phyloP scores from a whole-genome alignment of 2,797 vertebrate species.

The Xyrichtys novacula region DNA sequence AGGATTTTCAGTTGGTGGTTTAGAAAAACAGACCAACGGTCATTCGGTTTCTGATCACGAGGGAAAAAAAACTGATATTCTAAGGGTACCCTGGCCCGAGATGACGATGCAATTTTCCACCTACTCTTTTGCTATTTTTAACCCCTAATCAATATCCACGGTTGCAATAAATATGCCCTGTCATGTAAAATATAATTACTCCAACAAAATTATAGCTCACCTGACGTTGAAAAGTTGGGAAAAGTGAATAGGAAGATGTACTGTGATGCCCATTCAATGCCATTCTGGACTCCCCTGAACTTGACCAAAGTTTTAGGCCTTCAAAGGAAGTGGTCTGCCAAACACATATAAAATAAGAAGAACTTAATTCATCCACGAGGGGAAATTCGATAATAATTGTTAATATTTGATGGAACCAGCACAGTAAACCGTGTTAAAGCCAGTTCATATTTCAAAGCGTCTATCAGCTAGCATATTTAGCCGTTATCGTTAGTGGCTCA shows the following conservation, averaged over 20 bases:
- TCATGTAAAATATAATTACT: background rate
- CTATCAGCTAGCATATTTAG: background rate
- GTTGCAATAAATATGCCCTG: background rate
- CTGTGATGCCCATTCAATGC: constrained; percentile 67
- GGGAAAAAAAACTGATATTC: no score
- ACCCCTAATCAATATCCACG: background rate
- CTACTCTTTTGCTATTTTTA: no score
- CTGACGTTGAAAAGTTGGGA: constrained; percentile 58
- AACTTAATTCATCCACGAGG: no score
- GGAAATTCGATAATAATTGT: no score
- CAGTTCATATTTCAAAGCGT: background rate
- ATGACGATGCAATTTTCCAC: no score
- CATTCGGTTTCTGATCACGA: no score
- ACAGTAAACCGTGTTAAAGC: background rate
- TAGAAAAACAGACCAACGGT: no score
- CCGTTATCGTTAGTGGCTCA: constrained; percentile 22
- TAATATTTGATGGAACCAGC: background rate
- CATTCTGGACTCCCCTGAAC: constrained; percentile 62
- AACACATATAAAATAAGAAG: background rate
- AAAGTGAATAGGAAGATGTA: constrained; percentile 58
- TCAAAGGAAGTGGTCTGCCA: constrained; percentile 49
- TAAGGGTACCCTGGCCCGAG: no score
- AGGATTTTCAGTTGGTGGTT: no score
- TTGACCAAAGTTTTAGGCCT: constrained; percentile 53
- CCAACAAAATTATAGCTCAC: constrained; percentile 34